Evolutionary conservation across 2,113 vertebrate species (phyloP).

Genomic region (Phylloscopus trochiloides): DNA sequence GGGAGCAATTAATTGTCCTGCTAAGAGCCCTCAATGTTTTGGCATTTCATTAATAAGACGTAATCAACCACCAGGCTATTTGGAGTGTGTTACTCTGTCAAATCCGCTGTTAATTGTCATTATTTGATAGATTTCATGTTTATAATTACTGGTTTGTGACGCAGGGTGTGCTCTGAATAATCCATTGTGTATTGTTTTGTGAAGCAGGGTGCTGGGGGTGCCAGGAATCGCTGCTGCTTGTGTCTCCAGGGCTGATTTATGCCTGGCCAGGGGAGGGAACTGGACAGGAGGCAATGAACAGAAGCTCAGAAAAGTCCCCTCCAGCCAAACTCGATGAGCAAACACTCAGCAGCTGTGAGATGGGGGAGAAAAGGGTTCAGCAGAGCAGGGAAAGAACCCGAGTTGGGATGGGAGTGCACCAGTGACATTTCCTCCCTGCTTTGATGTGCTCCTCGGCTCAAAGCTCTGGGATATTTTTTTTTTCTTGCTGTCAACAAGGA

Average conservation of each 20-base stretch:
- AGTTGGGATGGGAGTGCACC: neutral
- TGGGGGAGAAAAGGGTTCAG: neutral
- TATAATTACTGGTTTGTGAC: constrained; percentile 53
- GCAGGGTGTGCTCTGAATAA: constrained; percentile 40
- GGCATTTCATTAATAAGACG: constrained; percentile 39
- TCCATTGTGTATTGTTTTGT: constrained; percentile 52
- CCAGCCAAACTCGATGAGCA: neutral
- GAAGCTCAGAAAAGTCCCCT: neutral
- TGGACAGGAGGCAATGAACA: neutral
- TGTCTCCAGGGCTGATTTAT: neutral
- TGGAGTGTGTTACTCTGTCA: constrained; percentile 29
- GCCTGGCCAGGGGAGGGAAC: neutral
- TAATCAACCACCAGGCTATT: constrained; percentile 1
- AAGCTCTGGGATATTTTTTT: neutral
- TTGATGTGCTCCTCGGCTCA: neutral
- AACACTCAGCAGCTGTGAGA: neutral
- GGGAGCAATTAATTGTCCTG: constrained; percentile 37
- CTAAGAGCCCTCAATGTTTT: constrained; percentile 37
- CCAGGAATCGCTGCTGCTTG: neutral
- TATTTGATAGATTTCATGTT: constrained; percentile 48
- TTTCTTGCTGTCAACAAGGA: neutral
- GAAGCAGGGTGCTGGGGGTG: neutral
- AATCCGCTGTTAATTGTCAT: constrained; percentile 30
- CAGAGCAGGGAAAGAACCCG: neutral
- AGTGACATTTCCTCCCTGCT: neutral